Evolutionary conservation across 2,113 vertebrate genomes (phyloP).

Genomic region (Eudyptes chrysolophus): DNA sequence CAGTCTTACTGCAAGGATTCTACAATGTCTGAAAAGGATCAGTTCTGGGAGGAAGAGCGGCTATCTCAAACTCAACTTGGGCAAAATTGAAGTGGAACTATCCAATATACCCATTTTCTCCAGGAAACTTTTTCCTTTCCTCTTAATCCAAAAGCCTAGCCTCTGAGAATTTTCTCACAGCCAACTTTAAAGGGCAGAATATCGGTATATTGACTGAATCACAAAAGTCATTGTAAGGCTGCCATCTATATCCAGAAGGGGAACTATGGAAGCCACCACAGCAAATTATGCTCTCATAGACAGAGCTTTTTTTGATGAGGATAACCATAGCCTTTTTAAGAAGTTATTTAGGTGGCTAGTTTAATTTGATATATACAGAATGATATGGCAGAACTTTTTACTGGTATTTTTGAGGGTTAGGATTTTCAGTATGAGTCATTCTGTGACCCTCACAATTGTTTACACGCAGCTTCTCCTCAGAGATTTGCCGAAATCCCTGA

Average conservation of each 20-base stretch:
- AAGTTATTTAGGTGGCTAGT: not conserved
- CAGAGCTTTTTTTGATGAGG: rapidly evolving
- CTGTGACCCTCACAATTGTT: not conserved
- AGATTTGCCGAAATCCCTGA: not conserved
- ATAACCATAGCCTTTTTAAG: not conserved
- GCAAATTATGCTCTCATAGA: not conserved
- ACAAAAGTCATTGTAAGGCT: not conserved
- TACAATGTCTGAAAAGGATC: not conserved
- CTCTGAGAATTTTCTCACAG: not conserved
- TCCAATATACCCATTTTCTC: not conserved
- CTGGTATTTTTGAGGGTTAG: not conserved
- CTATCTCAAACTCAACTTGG: not conserved
- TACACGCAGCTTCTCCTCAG: not conserved
- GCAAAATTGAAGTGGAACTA: not conserved
- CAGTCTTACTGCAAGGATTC: not conserved
- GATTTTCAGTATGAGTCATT: not conserved
- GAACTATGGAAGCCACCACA: not conserved
- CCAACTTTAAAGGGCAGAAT: not conserved
- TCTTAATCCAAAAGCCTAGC: not conserved
- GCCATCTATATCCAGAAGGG: not conserved
- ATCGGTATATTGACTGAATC: not conserved
- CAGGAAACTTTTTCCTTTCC: not conserved
- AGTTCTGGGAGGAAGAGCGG: not conserved
- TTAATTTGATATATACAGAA: not conserved
- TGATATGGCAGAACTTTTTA: not conserved